Evolutionary conservation across 2,113 vertebrate species (phyloP).

Genomic region (Leptobrachium ailaonicum): DNA sequence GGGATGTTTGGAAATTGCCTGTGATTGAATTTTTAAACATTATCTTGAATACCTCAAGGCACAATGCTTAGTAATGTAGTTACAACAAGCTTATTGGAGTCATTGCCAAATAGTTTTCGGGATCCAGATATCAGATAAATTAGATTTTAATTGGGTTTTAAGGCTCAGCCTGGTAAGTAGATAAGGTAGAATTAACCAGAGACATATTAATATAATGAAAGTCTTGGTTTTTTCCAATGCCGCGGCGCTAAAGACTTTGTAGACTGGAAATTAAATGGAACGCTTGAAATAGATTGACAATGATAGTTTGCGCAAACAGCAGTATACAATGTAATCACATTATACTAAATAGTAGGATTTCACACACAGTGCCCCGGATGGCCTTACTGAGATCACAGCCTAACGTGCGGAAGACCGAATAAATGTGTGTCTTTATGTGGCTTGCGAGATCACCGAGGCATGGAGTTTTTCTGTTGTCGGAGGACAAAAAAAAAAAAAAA

Average conservation of each 20-base stretch:
- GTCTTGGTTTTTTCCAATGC: slow-evolving; percentile 64
- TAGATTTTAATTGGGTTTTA: slow-evolving; percentile 83
- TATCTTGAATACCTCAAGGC: slow-evolving; percentile 59
- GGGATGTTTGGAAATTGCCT: slow-evolving; percentile 42
- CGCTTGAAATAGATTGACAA: slow-evolving; percentile 63
- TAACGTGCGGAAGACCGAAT: slow-evolving; percentile 34
- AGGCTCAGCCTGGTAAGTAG: slow-evolving; percentile 73
- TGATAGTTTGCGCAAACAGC: slow-evolving; percentile 63
- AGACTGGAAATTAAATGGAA: slow-evolving; percentile 53
- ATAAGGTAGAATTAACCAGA: slow-evolving; percentile 76
- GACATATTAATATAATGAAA: slow-evolving; percentile 74
- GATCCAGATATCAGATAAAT: slow-evolving; percentile 76
- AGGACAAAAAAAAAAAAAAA: slow-evolving; percentile 18
- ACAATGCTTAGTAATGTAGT: slow-evolving; percentile 54
- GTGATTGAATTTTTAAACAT: slow-evolving; percentile 52
- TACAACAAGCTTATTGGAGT: slow-evolving; percentile 59
- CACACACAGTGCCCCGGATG: slow-evolving; percentile 43
- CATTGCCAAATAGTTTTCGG: slow-evolving; percentile 62
- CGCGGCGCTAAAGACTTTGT: slow-evolving; percentile 57
- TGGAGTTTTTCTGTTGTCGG: too few relatives aligned
- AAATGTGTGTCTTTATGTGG: slow-evolving; percentile 34
- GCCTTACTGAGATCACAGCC: slow-evolving; percentile 29
- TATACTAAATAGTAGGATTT: slow-evolving; percentile 59
- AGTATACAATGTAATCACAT: slow-evolving; percentile 60
- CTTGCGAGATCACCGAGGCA: neutral